Evolutionary conservation across 23 tunicate species (phyloP).

Genomic region (Trididemnum clinides): DNA sequence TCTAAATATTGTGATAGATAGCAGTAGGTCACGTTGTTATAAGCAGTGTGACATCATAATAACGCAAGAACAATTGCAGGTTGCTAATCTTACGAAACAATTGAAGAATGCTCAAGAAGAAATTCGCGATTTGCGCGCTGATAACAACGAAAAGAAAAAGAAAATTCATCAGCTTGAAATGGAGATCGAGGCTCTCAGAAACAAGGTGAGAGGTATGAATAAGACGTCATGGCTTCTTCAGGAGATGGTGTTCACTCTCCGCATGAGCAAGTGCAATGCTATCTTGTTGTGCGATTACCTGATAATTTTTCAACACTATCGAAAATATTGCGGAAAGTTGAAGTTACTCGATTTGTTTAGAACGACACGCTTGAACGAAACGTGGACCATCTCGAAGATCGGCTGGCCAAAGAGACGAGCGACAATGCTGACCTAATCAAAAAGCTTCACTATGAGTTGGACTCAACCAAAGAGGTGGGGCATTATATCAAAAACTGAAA

Average conservation of each 20-base stretch:
- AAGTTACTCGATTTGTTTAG: too few relatives aligned
- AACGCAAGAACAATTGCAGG: slow-evolving; percentile 6
- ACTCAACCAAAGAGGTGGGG: slow-evolving; percentile 69
- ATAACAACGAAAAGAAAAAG: slow-evolving; percentile 79
- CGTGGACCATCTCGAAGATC: slow-evolving; percentile 58
- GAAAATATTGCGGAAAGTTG: too few relatives aligned
- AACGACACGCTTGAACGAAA: slow-evolving; percentile 62
- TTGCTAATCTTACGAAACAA: slow-evolving; percentile 62
- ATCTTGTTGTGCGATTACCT: too few relatives aligned
- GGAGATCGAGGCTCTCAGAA: slow-evolving; percentile 76
- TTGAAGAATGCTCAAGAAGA: slow-evolving; percentile 66
- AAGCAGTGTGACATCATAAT: too few relatives aligned
- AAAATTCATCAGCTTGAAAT: slow-evolving; percentile 71
- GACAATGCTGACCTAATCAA: slow-evolving; percentile 49
- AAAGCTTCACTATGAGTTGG: slow-evolving; percentile 53
- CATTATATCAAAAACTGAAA: too few relatives aligned
- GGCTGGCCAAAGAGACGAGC: slow-evolving; percentile 47
- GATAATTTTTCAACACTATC: too few relatives aligned
- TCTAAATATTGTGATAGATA: too few relatives aligned
- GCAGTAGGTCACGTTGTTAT: too few relatives aligned
- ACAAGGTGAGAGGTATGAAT: too few relatives aligned
- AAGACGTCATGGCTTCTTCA: too few relatives aligned
- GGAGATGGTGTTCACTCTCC: too few relatives aligned
- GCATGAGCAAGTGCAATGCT: too few relatives aligned
- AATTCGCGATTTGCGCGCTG: slow-evolving; percentile 56